These are phyloP conservation scores for Lepisosteus oculatus DNA, from an alignment of 2,113 vertebrate genomes.

Conservation along the genomic window DNA sequence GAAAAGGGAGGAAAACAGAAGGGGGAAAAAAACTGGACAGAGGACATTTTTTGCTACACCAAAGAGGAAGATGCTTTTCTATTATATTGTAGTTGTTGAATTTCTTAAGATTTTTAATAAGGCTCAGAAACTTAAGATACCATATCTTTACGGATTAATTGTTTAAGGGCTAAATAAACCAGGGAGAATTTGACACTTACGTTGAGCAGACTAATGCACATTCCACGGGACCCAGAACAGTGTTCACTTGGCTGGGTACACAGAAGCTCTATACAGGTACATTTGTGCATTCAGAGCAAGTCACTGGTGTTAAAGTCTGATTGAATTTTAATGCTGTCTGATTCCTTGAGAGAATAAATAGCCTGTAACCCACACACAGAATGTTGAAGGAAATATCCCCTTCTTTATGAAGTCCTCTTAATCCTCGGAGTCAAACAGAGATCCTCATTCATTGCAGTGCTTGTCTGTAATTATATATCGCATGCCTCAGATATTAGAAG, in stretches of 20 bases:
- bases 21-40: no score
- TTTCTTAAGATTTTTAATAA: background rate
- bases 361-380: conserved; percentile 35
- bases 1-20: no score
- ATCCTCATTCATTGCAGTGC: conserved; percentile 58
- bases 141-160: conserved; percentile 66
- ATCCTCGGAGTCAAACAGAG: conserved; percentile 61
- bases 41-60: background rate
- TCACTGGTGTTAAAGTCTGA: conserved; percentile 61
- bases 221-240: conserved; percentile 61
- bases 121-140: conserved; percentile 49
- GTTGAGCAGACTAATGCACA: conserved; percentile 66
- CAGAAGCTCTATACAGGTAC: conserved; percentile 68
- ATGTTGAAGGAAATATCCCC: conserved; percentile 50
- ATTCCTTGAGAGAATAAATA: conserved; percentile 59
- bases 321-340: conserved; percentile 62
- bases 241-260: conserved; percentile 64
- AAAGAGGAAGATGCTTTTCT: background rate
- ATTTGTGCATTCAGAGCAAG: conserved; percentile 25
- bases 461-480: conserved; percentile 66
- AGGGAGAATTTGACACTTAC: conserved; percentile 68
- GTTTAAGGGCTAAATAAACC: conserved; percentile 48
- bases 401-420: conserved; percentile 60
- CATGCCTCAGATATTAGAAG: conserved; percentile 57
- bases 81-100: background rate